A percentile compares a stretch with the other conserved stretches of the same genome.
phyloP scores from a whole-genome alignment of 2,888 invertebrate species.

The Drosophila peninsularis region DNA sequence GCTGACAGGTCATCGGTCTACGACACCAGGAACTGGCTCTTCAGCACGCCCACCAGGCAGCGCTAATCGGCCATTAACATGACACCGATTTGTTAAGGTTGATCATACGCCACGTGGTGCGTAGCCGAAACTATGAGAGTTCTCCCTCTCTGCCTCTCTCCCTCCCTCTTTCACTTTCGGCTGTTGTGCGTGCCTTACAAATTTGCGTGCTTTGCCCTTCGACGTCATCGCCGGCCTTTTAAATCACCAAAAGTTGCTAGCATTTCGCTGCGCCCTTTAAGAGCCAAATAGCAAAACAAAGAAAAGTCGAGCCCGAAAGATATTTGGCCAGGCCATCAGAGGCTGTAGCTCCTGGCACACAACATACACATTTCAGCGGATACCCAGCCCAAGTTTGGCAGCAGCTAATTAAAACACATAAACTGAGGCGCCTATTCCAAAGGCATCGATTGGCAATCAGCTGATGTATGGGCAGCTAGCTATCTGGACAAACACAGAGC shows the following conservation, averaged over 20 bases:
- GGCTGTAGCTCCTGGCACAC: background rate
- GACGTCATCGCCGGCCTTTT: slow-evolving; percentile 23
- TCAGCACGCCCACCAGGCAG: slow-evolving; percentile 43
- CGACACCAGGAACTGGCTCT: slow-evolving; percentile 17
- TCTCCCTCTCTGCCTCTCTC: background rate
- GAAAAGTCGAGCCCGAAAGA: background rate
- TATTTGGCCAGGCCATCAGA: background rate
- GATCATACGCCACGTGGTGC: slow-evolving; percentile 59
- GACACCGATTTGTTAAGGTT: slow-evolving; percentile 67
- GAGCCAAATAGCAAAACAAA: background rate
- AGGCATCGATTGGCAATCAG: slow-evolving; percentile 10
- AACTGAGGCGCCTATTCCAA: background rate
- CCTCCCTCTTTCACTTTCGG: background rate
- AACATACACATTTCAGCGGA: background rate
- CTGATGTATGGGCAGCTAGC: background rate
- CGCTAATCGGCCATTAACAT: slow-evolving; percentile 76
- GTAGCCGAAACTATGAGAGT: slow-evolving; percentile 1
- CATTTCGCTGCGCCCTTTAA: slow-evolving; percentile 38
- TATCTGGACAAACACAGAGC: background rate
- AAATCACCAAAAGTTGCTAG: slow-evolving; percentile 38
- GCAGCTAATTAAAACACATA: slow-evolving; percentile 57
- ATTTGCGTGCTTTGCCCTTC: slow-evolving; percentile 17
- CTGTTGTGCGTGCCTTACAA: background rate
- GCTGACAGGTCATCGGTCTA: slow-evolving; percentile 33
- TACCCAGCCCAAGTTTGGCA: slow-evolving; percentile 25